Conservation (phyloP, 2,888 invertebrate genomes). For the Stramonita haemastoma region DNA sequence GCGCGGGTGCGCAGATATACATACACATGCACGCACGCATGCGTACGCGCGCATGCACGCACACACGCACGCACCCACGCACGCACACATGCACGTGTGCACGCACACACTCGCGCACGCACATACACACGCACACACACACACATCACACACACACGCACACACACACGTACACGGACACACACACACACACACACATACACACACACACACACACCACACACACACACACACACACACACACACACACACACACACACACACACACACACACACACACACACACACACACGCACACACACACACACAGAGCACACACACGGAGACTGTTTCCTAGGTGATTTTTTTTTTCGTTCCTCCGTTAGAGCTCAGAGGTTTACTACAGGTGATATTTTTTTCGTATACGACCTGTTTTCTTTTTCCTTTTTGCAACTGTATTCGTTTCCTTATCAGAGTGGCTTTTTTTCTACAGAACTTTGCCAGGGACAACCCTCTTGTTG, state of each 20-base stretch:
- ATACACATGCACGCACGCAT: neutral
- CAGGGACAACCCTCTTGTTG: no score
- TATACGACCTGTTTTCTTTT: no score
- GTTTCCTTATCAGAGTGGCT: no score
- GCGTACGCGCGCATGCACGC: neutral
- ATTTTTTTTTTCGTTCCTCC: no score
- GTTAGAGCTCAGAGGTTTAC: no score
- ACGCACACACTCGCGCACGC: neutral
- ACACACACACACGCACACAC: neutral
- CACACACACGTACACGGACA: neutral
- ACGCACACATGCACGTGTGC: neutral
- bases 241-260: neutral
- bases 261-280: slow-evolving; percentile 1
- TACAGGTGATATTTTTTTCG: no score
- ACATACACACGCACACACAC: neutral
- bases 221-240: neutral
- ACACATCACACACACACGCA: neutral
- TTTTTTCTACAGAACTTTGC: no score
- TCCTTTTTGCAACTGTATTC: no score
- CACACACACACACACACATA: neutral
- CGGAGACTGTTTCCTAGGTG: neutral
- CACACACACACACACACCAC: neutral
- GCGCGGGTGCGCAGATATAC: neutral
- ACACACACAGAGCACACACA: neutral
- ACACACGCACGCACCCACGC: neutral